Conservation (phyloP, 2,888 invertebrate genomes). For the Antheraea yamamai region DNA sequence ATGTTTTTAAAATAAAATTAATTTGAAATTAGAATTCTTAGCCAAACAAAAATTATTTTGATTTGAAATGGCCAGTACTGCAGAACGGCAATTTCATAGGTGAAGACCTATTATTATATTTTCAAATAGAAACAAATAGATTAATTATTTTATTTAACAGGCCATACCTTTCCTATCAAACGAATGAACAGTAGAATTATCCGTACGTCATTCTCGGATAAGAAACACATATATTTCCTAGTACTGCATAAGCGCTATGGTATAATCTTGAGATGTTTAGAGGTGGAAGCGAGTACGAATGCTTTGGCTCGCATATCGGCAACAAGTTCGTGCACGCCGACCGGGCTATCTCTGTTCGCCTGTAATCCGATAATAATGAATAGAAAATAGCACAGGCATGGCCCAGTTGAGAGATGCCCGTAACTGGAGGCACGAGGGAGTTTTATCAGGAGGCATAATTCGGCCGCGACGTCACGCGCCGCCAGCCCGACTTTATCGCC, state of each 20-base stretch:
- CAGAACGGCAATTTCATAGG: no score
- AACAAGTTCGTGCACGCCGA: conserved; percentile 34
- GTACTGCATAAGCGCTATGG: conserved; percentile 26
- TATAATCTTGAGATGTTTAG: conserved; percentile 39
- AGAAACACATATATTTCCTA: conserved; percentile 19
- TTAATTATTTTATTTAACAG: background rate
- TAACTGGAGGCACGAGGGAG: conserved; percentile 60
- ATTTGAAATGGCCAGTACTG: no score
- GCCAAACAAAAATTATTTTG: no score
- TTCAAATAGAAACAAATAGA: no score
- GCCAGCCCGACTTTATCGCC: conserved; percentile 59
- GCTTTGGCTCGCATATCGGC: conserved; percentile 29
- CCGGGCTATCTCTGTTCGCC: conserved; percentile 33
- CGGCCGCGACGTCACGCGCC: conserved; percentile 65
- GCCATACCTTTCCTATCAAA: conserved; percentile 10
- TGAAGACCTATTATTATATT: no score
- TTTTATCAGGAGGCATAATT: conserved; percentile 69
- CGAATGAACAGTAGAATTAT: conserved; percentile 16
- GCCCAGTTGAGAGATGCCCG: conserved; percentile 58
- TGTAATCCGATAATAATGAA: conserved; percentile 42
- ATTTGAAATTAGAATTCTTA: no score
- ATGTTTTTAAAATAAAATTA: no score
- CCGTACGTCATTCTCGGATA: conserved; percentile 18
- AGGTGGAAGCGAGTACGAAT: conserved; percentile 25
- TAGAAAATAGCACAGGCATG: conserved; percentile 40